Evolutionary conservation across 2,113 vertebrate species (phyloP), one percentile per base, ranked within the genome.

Genomic region (Hippocampus guttulatus): DNA sequence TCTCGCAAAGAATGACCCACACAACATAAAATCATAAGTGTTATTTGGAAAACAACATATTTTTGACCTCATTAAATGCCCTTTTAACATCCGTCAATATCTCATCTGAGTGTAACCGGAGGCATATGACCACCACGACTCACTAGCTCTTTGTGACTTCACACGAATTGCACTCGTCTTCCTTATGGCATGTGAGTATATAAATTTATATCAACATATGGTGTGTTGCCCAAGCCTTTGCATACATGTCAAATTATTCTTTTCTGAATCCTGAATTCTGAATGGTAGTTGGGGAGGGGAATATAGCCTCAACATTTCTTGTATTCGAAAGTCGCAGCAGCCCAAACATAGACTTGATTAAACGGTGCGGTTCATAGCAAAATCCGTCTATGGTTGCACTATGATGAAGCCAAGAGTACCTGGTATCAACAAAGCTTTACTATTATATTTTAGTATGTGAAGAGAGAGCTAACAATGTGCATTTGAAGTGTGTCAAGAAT

Each of bases 141-240:
- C 52, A 52, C 81, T 78, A 82, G 85, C 82, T 87, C 89, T 85
- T 89, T 80, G 78, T 88, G 84, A 85, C 75, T 84, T 84, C 80
- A 86, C 80, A 83, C 73, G 71, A 73, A 81, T 75, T 80, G 85
- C 76, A 83, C 81, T 86, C 81, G 72, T 77, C 69, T 86, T 75
- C 84, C 87, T 82, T 86, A 91, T 92, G 92, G 89, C 88, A 92
- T 87, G 54, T 87, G 81, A 84, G 82, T 14, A 27, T 49, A 82
- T 77, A 83, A 58, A 23, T 81, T 86, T 61, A 69, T 76, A 84
- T 69, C 82, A 84, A 87, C 82, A 84, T 79, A 75, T 49, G 45
- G 74, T 70, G 58, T 79, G 66, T 65, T 75, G 64, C 70, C 67
- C 72, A 74, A 77, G 45, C 67, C 69, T 73, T 78, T 52, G 54